Evolutionary conservation across 2,888 invertebrate species (phyloP).

Genomic region (Cryptophagus acutangulus): DNA sequence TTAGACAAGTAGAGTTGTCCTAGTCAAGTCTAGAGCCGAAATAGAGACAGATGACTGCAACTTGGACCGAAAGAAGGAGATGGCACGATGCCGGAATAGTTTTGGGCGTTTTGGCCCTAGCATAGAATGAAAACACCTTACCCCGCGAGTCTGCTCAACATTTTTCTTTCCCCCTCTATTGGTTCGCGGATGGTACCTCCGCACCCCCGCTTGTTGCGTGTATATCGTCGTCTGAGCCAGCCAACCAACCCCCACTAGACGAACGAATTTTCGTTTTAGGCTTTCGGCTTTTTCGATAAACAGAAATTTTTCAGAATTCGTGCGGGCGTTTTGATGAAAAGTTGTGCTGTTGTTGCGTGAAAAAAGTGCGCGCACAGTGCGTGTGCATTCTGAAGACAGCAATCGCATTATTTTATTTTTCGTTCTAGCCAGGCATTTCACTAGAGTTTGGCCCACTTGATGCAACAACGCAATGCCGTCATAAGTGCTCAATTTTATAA

Average conservation of each 20-base stretch:
- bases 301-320: conserved; percentile 47
- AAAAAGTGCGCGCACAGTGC: conserved; percentile 41
- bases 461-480: conserved; percentile 28
- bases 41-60: conserved; percentile 9
- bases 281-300: conserved; percentile 44
- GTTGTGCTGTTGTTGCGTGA: conserved; percentile 40
- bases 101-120: conserved; percentile 22
- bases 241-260: conserved; percentile 39
- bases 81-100: conserved; percentile 5
- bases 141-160: conserved; percentile 36
- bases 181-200: conserved; percentile 30
- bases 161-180: conserved; percentile 33
- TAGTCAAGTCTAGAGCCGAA: conserved; percentile 30
- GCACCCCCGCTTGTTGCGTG: conserved; percentile 44
- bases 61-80: conserved; percentile 15
- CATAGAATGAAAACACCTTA: conserved; percentile 33
- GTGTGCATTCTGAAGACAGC: conserved; percentile 30
- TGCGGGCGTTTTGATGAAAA: conserved; percentile 48
- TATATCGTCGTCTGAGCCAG: conserved; percentile 29
- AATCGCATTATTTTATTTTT: conserved; percentile 23
- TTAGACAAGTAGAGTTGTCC: conserved; percentile 29
- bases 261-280: conserved; percentile 33
- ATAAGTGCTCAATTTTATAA: conserved; percentile 20
- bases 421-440: conserved; percentile 28
- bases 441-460: conserved; percentile 28